These are phyloP conservation scores for Hoplostethus atlanticus DNA, from an alignment of 2,797 vertebrate genomes.

Conservation along the genomic window DNA sequence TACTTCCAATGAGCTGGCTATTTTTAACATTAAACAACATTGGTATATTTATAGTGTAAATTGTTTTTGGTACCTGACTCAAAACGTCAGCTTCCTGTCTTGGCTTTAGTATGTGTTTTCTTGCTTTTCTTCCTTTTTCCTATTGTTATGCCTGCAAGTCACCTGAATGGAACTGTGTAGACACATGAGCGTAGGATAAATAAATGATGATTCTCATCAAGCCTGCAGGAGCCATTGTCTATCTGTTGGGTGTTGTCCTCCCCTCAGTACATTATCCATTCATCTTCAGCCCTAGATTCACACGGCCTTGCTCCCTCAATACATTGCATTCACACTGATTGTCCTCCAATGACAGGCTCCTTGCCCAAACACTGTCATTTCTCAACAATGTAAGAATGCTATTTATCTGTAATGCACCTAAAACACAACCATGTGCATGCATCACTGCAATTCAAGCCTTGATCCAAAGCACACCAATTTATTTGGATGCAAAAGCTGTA, in stretches of 20 bases:
- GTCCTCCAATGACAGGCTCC: slow-evolving; percentile 5
- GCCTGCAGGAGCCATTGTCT: slow-evolving; percentile 17
- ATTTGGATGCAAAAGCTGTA: slow-evolving; percentile 84
- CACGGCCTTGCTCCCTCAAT: slow-evolving; percentile 25
- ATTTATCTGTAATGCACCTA: slow-evolving; percentile 11
- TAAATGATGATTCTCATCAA: slow-evolving; percentile 6
- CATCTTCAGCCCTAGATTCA: neutral
- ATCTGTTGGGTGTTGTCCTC: neutral
- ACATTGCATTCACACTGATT: slow-evolving; percentile 16
- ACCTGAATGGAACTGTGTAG: neutral
- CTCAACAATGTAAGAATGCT: slow-evolving; percentile 8
- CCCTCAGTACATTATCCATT: neutral
- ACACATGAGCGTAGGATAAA: neutral
- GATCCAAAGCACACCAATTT: slow-evolving; percentile 83
- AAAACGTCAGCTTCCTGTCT: too few species aligned
- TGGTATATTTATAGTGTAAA: neutral
- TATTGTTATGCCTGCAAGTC: neutral
- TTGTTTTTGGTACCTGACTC: too few species aligned
- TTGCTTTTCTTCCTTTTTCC: neutral
- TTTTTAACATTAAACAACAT: neutral
- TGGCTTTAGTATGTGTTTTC: neutral
- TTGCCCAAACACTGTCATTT: neutral
- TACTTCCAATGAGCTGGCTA: neutral
- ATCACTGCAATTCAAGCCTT: slow-evolving; percentile 72
- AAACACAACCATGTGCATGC: slow-evolving; percentile 42